phyloP scores from a whole-genome alignment of 2,888 invertebrate genomes.

The Epistrophella euchroma region DNA sequence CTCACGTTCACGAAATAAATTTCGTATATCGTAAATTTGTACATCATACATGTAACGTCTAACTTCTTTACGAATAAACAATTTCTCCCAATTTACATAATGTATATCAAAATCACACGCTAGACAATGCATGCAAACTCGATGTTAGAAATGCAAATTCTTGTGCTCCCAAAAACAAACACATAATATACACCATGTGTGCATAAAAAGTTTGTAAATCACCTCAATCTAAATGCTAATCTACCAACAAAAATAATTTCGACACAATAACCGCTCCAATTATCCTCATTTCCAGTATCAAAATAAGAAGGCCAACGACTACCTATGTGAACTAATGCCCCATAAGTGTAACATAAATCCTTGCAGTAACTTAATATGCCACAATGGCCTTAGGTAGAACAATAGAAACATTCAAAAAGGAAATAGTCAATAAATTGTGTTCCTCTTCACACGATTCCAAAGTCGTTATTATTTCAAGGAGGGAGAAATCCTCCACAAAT shows the following conservation, averaged over 20 bases:
- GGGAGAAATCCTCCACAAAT: conserved; percentile 43
- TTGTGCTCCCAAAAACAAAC: neutral
- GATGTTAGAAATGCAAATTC: neutral
- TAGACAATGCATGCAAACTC: neutral
- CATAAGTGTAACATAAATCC: conserved; percentile 46
- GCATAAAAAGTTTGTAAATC: neutral
- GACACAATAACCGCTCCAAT: conserved; percentile 48
- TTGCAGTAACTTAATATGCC: conserved; percentile 23
- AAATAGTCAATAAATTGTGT: conserved; percentile 48
- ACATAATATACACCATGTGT: neutral
- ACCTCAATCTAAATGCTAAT: conserved; percentile 48
- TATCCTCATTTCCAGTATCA: conserved; percentile 54
- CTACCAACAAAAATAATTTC: conserved; percentile 35
- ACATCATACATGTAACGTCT: neutral
- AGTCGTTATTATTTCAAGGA: conserved; percentile 27
- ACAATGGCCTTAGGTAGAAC: conserved; percentile 10
- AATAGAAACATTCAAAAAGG: conserved; percentile 35
- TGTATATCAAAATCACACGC: neutral
- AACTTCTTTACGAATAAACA: neutral
- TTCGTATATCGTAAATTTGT: too few relatives aligned
- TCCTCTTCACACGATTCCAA: conserved; percentile 12
- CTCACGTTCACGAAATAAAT: too few relatives aligned
- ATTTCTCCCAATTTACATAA: too few relatives aligned
- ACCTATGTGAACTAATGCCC: neutral
- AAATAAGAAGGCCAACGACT: conserved; percentile 43